Evolutionary conservation across 2,797 vertebrate species (phyloP), one percentile per base, ranked within the genome.

Genomic region (Sylvilagus floridanus): DNA sequence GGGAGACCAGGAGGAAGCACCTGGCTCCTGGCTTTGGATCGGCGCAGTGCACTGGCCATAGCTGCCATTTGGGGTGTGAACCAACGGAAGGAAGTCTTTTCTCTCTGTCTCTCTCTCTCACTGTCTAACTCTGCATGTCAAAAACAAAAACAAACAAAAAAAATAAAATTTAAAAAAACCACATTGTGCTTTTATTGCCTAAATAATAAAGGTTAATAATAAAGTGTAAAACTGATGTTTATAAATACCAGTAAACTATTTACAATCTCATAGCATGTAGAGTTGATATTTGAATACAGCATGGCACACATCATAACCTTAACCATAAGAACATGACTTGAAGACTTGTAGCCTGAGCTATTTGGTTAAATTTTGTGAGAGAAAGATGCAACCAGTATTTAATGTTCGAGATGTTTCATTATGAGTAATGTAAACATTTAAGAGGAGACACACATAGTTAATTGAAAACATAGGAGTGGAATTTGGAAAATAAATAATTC

Each of bases 371-470:
- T 26, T 62, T 85, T 77, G 19, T 57, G 50, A 88, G 47, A 88
- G 30, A 69, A 90, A 62, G 5, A 50, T 82, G 26, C 10, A 69
- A 21, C 32, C 35, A 84, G n/a, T 47, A 81, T 66, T 93, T 87
- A 52, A 82, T 30, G 76, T 90, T 78, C 84, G 37, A 84, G 50
- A n/a, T 19, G 0, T 72, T 87, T 75, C 22, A 47, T 88, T 82
- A 68, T 91, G 19, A 94, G 86, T 50, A 35, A 87, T 78, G 72
- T 94, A 88, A 89, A 62, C 24, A 0, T 63, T 21, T 62, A 86
- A 71, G 8, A 93, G 30, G 17, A 93, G 2, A 37, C 62, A 89
- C 9, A 24, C 4, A 81, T 16, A 21, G 9, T 84, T 87, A 87
- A 79, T 84, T 76, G 10, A 6, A 79, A 84, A 84, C 6, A 32